Evolutionary conservation across 2,113 vertebrate species (phyloP).

Genomic region (Sinocyclocheilus rhinocerous): DNA sequence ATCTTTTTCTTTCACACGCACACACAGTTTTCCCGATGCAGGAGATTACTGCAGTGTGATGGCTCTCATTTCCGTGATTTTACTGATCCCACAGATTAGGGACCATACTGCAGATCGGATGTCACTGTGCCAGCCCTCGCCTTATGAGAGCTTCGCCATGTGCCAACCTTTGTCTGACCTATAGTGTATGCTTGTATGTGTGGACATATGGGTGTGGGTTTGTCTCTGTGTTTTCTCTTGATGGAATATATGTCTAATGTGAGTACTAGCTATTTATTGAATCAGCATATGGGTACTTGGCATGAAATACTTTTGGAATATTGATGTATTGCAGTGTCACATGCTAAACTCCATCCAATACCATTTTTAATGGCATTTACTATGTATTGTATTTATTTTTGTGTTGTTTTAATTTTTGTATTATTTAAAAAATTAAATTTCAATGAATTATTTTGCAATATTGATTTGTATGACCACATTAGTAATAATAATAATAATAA

Average conservation of each 20-base stretch:
- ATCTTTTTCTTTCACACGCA: background rate
- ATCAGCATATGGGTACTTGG: background rate
- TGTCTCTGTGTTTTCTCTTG: background rate
- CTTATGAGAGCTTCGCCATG: background rate
- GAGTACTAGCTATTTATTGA: background rate
- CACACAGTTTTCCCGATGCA: background rate
- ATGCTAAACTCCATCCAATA: background rate
- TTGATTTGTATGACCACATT: background rate
- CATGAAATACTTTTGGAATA: background rate
- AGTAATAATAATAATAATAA: background rate
- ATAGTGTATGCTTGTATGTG: background rate
- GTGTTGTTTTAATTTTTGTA: background rate
- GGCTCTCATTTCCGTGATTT: slow-evolving; percentile 12
- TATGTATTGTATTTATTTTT: background rate
- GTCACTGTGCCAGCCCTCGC: slow-evolving; percentile 12
- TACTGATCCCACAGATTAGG: slow-evolving; percentile 36
- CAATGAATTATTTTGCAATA: background rate
- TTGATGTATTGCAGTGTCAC: background rate
- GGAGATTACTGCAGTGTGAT: slow-evolving; percentile 27
- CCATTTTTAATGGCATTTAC: background rate
- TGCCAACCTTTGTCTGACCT: slow-evolving; percentile 9
- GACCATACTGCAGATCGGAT: slow-evolving; percentile 4
- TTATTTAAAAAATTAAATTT: background rate
- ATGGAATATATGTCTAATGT: background rate
- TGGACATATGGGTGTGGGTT: slow-evolving; percentile 6